phyloP scores from a whole-genome alignment of 2,797 vertebrate species.

The Characodon lateralis region DNA sequence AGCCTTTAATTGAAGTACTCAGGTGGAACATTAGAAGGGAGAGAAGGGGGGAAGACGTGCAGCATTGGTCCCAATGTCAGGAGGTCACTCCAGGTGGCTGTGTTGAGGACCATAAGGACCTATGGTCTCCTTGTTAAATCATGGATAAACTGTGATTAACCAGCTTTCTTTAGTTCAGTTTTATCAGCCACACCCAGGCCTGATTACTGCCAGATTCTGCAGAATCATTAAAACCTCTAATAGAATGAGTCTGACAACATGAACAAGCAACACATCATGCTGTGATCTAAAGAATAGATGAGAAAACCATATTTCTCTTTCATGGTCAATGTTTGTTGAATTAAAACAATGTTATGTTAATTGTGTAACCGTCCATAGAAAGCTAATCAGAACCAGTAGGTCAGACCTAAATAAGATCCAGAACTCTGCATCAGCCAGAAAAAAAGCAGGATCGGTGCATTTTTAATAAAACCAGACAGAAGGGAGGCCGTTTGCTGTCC shows the following conservation, averaged over 20 bases:
- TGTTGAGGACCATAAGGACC: not conserved
- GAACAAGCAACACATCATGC: not conserved
- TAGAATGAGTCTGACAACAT: not conserved
- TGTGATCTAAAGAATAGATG: not conserved
- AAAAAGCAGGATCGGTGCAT: not conserved
- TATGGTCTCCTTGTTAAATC: not conserved
- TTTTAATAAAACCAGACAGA: not conserved
- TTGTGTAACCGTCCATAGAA: not conserved
- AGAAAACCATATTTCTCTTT: not conserved
- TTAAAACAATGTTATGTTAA: not conserved
- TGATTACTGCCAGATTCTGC: not conserved
- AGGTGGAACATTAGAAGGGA: not conserved
- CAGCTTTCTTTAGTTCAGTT: not conserved
- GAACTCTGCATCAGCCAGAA: not conserved
- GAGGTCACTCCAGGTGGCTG: too few relatives aligned
- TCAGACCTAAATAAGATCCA: not conserved
- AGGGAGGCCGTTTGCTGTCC: slow-evolving; percentile 20
- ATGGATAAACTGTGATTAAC: not conserved
- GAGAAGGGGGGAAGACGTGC: too few relatives aligned
- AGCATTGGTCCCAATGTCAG: too few relatives aligned
- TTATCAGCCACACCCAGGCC: too few relatives aligned
- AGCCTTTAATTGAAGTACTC: not conserved
- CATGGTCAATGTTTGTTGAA: not conserved
- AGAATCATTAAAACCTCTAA: not conserved
- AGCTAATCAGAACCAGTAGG: too few relatives aligned